phyloP scores from a whole-genome alignment of 1,140 invertebrate species.

The Macrocentrus cingulum region DNA sequence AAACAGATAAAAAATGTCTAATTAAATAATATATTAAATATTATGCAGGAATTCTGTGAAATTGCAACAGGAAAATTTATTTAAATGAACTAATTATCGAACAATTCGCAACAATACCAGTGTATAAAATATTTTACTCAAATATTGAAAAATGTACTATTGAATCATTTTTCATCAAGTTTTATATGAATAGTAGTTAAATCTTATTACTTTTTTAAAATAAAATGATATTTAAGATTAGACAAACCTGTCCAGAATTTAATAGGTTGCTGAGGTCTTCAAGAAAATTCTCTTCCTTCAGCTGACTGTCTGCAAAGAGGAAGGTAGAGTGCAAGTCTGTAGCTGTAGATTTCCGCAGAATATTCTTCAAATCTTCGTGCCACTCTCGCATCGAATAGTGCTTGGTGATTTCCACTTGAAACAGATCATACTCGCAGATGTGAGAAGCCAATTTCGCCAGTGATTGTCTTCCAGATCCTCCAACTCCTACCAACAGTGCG shows the following conservation, averaged over 20 bases:
- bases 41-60: neutral
- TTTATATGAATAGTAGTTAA: too few relatives aligned
- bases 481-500: conserved; percentile 83
- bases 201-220: too few relatives aligned
- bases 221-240: too few relatives aligned
- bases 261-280: conserved; percentile 94
- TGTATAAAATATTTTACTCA: too few relatives aligned
- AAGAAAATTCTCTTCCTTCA: conserved; percentile 90
- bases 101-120: too few relatives aligned
- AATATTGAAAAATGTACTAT: too few relatives aligned
- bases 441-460: conserved; percentile 86
- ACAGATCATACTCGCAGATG: conserved; percentile 91
- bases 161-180: too few relatives aligned
- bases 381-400: conserved; percentile 83
- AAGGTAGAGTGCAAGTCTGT: conserved; percentile 89
- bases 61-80: conserved; percentile 76
- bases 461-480: conserved; percentile 90
- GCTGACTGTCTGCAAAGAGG: conserved; percentile 87
- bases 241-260: conserved; percentile 87
- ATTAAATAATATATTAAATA: conserved; percentile 16
- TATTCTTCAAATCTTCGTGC: conserved; percentile 85
- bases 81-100: conserved; percentile 74
- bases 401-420: conserved; percentile 88
- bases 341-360: conserved; percentile 78
- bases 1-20: conserved; percentile 1